These are phyloP conservation scores for Scomber scombrus DNA, from an alignment of 2,113 vertebrate genomes.

Conservation along the genomic window DNA sequence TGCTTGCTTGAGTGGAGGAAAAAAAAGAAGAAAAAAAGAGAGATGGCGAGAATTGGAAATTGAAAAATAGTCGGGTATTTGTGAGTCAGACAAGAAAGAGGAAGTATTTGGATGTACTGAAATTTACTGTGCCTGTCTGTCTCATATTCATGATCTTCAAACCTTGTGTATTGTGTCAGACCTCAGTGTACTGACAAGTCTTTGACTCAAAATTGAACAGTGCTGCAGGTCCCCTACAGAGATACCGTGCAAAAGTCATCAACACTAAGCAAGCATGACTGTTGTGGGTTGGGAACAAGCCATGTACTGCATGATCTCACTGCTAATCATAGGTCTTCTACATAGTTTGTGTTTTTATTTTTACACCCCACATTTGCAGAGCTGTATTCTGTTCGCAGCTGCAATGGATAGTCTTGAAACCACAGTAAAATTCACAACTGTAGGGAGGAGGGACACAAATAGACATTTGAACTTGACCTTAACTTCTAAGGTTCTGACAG, in stretches of 20 bases:
- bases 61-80: constrained; percentile 68
- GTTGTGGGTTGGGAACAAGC: constrained; percentile 54
- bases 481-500: constrained; percentile 18
- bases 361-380: constrained; percentile 30
- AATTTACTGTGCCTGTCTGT: constrained; percentile 56
- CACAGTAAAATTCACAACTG: not conserved
- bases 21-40: constrained; percentile 18
- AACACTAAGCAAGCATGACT: constrained; percentile 45
- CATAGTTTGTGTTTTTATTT: constrained; percentile 45
- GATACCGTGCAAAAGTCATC: constrained; percentile 53
- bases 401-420: constrained; percentile 18
- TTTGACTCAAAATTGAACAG: constrained; percentile 51
- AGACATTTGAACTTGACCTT: constrained; percentile 60
- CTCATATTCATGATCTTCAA: constrained; percentile 58
- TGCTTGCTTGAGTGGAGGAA: constrained; percentile 57
- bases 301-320: constrained; percentile 27
- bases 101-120: constrained; percentile 61
- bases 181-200: constrained; percentile 43
- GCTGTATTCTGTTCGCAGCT: constrained; percentile 6
- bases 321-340: constrained; percentile 20
- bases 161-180: constrained; percentile 41
- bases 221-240: constrained; percentile 36
- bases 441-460: constrained; percentile 32
- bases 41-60: constrained; percentile 62
- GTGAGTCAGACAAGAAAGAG: constrained; percentile 57